Base-by-base conservation (phyloP, 1,140 invertebrate species). In the Heliconius congener region DNA sequence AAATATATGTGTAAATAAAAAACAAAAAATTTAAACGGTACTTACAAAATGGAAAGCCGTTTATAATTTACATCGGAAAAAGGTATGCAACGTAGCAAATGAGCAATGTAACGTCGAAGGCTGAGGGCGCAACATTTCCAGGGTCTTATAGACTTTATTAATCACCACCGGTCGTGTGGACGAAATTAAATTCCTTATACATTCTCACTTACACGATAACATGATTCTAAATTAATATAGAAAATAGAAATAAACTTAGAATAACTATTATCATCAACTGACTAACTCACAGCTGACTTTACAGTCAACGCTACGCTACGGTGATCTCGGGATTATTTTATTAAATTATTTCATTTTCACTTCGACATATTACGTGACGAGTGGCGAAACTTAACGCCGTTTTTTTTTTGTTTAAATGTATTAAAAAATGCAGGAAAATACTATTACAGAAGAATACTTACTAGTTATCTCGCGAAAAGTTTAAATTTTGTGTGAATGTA, bases 71-170 rank as follows among this genome's bases (percentile, higher is more conserved):
- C 23, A 66, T 66, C 60, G 13, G 6, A 4, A 66, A 66, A 30
- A 16, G 23, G 60, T 27, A 66, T 66, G 60, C 60, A 66, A 30
- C 23, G 13, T 66, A 66, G 27, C 27, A 66, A 27, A 30, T 66
- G 27, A 66, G 30, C 23, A 66, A 9, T 3, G 23, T 9, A 66
- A 66, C 50, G 46, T 13, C 73, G 50, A 16, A 66, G 60, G 60
- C 27, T 30, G 73, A 75, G 73, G 30, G 73, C 11, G 27, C 3
- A 57, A 19, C 60, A 30, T 66, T 66, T 66, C 60, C 30, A 66
- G 60, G 60, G 60, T 66, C 60, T 66, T 30, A 66, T 66, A 23
- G 60, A 66, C 60, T 30, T 27, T 66, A 66, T 66, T 66, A 66
- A 30, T 30, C 60, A 66, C 60, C 60, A 30, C 60, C 23, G 27